Base-by-base conservation (phyloP, 1,140 invertebrate genomes). In the Formica exsecta region DNA sequence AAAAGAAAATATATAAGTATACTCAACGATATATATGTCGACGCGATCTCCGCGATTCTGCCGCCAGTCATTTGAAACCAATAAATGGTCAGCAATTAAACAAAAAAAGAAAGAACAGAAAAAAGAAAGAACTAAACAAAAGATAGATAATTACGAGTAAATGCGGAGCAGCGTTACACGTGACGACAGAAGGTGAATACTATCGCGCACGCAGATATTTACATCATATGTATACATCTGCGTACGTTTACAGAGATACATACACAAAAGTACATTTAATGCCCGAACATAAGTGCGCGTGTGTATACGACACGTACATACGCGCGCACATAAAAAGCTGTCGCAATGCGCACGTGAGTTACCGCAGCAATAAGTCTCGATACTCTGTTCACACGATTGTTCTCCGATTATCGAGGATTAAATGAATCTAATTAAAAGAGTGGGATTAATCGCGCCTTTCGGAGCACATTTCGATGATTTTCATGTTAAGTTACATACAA, bases 181-280 rank as follows among this genome's bases (percentile, higher is more conserved):
- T 38, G 61, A 88, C 70, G 68, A 74, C 59, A 74, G 62, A 51
- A 48, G 66, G 70, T 87, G 80, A 75, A 84, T 41, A 79, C 44
- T 74, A 87, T 87, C 75, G 88, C 79, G 68, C 73, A 90, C 89
- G 88, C 83, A 86, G 85, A 87, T 85, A 90, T 38, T 86, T 41
- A 90, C 59, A 68, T 74, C 61, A 65, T 86, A 61, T 87, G 80
- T 87, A 84, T 84, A 75, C 84, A 71, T 74, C 36, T 36, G 25
- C 44, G 64, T 85, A 90, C 75, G 70, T 77, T 64, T 86, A 89
- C 68, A 90, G 73, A 87, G 44, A 66, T 64, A 59, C 38, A 77
- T 71, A 87, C 62, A 89, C 13, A 71, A 41, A 85, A 80, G 86
- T 64, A 89, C 85, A 83, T 54, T 79, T 89, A 89, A 89, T 89